These are phyloP conservation scores for Hydra vulgaris DNA, from an alignment of 30 jellyfish, hydroid and myxozoan genomes.

Conservation along the genomic window DNA sequence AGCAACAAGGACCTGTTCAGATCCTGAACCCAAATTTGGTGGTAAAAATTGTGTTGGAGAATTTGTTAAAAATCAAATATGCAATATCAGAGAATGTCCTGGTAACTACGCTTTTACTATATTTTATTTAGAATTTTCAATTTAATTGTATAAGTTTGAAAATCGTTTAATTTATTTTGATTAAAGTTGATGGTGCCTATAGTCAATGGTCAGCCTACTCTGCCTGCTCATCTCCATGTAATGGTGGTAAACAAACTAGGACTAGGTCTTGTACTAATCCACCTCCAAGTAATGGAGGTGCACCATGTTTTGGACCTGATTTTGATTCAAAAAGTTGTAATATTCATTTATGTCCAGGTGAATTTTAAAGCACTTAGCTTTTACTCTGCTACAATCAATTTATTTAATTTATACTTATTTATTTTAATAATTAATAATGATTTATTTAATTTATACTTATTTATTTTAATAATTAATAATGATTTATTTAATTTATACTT, in stretches of 20 bases:
- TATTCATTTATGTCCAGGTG: conserved; percentile 13
- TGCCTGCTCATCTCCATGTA: not conserved
- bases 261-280: conserved; percentile 17
- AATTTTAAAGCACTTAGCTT: not conserved
- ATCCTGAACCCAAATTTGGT: conserved; percentile 34
- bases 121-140: not conserved
- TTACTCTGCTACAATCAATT: too few relatives aligned
- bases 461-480: too few relatives aligned
- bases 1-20: conserved; percentile 6
- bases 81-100: conserved; percentile 1
- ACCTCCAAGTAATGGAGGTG: conserved; percentile 23
- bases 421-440: too few relatives aligned
- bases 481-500: too few relatives aligned
- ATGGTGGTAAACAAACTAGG: conserved; percentile 16
- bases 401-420: too few relatives aligned
- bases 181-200: conserved; percentile 8
- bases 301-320: conserved; percentile 5
- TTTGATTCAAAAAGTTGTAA: not conserved
- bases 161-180: not conserved
- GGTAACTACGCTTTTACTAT: not conserved
- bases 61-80: not conserved
- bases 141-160: too few relatives aligned
- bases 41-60: conserved; percentile 15
- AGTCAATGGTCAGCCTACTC: not conserved
- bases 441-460: too few relatives aligned